These are phyloP conservation scores for Ametastegia equiseti DNA, from an alignment of 2,888 invertebrate genomes.

Conservation along the genomic window DNA sequence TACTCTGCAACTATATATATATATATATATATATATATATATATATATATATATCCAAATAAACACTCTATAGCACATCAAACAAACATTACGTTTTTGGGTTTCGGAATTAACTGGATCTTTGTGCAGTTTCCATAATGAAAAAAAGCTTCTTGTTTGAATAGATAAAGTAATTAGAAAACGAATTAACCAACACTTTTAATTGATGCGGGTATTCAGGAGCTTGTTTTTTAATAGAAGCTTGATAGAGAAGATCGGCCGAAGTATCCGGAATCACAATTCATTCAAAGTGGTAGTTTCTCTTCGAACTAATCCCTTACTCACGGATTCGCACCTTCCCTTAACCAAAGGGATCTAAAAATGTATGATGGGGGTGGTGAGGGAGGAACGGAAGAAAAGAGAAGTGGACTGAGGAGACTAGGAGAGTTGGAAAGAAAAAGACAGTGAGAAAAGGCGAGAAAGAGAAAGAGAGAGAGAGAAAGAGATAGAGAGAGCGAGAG, in stretches of 20 bases:
- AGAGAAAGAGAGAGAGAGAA: conserved; percentile 5
- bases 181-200: not conserved
- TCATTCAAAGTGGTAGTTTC: not conserved
- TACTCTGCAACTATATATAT: not conserved
- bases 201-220: not conserved
- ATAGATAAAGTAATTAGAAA: not conserved
- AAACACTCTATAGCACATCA: too few relatives aligned
- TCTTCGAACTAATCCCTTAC: conserved; percentile 38
- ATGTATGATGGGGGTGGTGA: conserved; percentile 54
- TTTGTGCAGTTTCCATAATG: too few relatives aligned
- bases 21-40: too few relatives aligned
- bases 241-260: not conserved
- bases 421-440: conserved; percentile 33
- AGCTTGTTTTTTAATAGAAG: not conserved
- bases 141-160: not conserved
- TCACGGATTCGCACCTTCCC: conserved; percentile 53
- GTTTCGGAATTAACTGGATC: not conserved
- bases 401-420: conserved; percentile 45
- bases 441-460: conserved; percentile 4
- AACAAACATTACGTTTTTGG: not conserved
- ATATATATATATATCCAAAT: too few relatives aligned
- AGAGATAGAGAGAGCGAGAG: not conserved
- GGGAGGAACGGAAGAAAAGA: not conserved
- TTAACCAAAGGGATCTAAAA: conserved; percentile 54
- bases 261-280: conserved; percentile 19